Evolutionary conservation across 2,113 vertebrate species (phyloP).

Genomic region (Dasyurus viverrinus): DNA sequence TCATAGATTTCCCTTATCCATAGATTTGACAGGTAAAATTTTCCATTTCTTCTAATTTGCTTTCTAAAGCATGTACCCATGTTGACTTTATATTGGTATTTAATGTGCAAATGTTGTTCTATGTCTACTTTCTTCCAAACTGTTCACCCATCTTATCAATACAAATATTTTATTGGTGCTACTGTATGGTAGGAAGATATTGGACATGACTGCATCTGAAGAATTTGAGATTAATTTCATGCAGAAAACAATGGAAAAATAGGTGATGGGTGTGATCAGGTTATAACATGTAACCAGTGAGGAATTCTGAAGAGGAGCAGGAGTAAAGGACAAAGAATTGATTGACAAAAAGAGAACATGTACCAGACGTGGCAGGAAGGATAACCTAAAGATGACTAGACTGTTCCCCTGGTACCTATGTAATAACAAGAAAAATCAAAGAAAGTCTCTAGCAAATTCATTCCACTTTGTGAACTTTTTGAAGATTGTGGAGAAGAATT

Average conservation of each 20-base stretch:
- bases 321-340: neutral
- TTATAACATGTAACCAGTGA: neutral
- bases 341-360: neutral
- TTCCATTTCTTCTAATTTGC: neutral
- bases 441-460: neutral
- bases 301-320: neutral
- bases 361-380: neutral
- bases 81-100: neutral
- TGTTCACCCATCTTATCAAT: neutral
- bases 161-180: neutral
- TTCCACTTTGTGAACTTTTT: too few relatives aligned
- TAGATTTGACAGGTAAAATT: neutral
- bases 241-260: neutral
- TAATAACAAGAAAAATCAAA: neutral
- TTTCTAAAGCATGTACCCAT: neutral
- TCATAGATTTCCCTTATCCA: neutral
- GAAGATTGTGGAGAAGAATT: too few relatives aligned
- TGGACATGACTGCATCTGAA: neutral
- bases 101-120: neutral
- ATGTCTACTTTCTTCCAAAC: neutral
- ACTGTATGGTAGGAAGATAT: neutral
- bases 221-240: neutral
- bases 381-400: neutral
- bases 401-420: neutral
- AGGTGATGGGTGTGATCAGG: neutral